Evolutionary conservation across 2,113 vertebrate species (phyloP), one percentile per base, ranked within the genome.

Genomic region (Hassar affinis): DNA sequence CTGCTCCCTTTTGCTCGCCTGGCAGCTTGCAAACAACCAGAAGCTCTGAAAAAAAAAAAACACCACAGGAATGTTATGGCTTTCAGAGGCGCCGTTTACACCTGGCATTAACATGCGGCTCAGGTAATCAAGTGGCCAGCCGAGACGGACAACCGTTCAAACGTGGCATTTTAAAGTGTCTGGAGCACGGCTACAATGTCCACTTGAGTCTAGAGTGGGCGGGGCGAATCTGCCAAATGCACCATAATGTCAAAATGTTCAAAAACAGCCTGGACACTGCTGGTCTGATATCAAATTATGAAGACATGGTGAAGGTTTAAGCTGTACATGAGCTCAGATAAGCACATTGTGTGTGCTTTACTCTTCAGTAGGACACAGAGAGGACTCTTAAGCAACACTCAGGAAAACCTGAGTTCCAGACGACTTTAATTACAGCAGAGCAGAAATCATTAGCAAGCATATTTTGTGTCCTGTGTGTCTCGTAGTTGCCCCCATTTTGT

Each of bases 91-190:
- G 22, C 9, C 4, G 33, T 56, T 77, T 25, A 35, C 18, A 56
- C 74, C 74, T 77, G 51, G 30, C 74, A 38, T 56, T 56, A 77
- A 56, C 74, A 77, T 25, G 51, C 52, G 12, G 51, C 7, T 49
- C 71, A 35, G 27, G 30, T 76, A 35, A 35, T 33, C 74, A 20
- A 38, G 30, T 77, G 51, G 30, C 30, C 74, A 77, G 74, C 18
- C 4, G 30, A 77, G 52, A 56, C 2, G 2, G 51, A 77, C 51
- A 20, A 47, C 15, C 27, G 8, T 11, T 52, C 27, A 38, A 75
- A 22, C 47, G n/a, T 9, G 47, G 47, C n/a, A n/a, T 51, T 51
- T 51, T 51, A 22, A 27, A 33, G 27, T 20, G 49, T 33, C 49
- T 56, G 9, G 2, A 51, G 54, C 4, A 4, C 5, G 18, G 33